Evolutionary conservation across 2,888 invertebrate species (phyloP).

Genomic region (Zonitis immaculata): DNA sequence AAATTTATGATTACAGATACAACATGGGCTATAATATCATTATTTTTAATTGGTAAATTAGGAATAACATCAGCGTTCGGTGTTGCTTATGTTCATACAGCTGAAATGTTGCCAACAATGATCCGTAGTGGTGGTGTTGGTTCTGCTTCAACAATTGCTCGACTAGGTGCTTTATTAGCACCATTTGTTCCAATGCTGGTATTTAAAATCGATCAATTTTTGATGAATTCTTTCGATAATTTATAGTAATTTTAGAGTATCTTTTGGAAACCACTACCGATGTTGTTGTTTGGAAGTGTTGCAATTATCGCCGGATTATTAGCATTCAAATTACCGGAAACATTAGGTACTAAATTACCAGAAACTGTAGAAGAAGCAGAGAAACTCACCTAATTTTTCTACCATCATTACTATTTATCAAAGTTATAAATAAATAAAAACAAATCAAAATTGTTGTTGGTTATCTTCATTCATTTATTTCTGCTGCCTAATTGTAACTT

Average conservation of each 20-base stretch:
- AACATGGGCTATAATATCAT: slow-evolving; percentile 52
- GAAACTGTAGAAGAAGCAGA: slow-evolving; percentile 56
- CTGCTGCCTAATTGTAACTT: slow-evolving; percentile 19
- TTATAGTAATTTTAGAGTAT: slow-evolving; percentile 44
- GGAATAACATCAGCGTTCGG: slow-evolving; percentile 62
- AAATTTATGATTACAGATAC: slow-evolving; percentile 40
- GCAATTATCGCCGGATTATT: slow-evolving; percentile 53
- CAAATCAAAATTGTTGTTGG: slow-evolving; percentile 15
- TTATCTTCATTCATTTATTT: slow-evolving; percentile 23
- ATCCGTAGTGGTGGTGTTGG: slow-evolving; percentile 59
- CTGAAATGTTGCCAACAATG: slow-evolving; percentile 53
- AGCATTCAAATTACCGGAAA: slow-evolving; percentile 59
- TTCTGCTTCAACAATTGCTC: slow-evolving; percentile 55
- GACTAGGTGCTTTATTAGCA: slow-evolving; percentile 58
- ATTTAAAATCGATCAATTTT: slow-evolving; percentile 12
- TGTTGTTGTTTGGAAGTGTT: slow-evolving; percentile 53
- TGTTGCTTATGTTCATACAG: slow-evolving; percentile 59
- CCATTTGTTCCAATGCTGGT: slow-evolving; percentile 60
- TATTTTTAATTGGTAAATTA: slow-evolving; percentile 61
- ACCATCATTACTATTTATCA: too few relatives aligned
- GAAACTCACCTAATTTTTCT: slow-evolving; percentile 26
- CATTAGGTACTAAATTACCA: slow-evolving; percentile 57
- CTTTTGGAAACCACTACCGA: slow-evolving; percentile 43
- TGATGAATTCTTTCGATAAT: not conserved
- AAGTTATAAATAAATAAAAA: slow-evolving; percentile 15